Percentiles rank a stretch among this genome's conserved stretches.
phyloP scores from a whole-genome alignment of 2,797 vertebrate genomes.

The Characodon lateralis region DNA sequence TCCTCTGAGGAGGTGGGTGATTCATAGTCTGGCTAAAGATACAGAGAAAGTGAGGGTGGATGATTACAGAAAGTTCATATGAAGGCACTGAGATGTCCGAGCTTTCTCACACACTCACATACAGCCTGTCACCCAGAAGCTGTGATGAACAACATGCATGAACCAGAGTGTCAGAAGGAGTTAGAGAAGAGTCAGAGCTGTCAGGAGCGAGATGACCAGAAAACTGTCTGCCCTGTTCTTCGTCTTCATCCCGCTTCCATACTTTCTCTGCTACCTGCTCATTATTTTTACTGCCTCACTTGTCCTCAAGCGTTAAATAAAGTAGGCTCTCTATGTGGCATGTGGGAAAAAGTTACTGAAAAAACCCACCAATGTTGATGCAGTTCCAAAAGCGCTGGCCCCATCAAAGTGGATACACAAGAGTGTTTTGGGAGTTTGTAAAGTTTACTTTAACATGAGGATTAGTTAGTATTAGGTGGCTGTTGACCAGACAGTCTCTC shows the following conservation, averaged over 20 bases:
- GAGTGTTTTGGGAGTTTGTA: conserved; percentile 53
- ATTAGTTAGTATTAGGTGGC: conserved; percentile 51
- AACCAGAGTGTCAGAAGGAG: conserved; percentile 58
- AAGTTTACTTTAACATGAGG: conserved; percentile 63
- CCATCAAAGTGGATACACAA: conserved; percentile 47
- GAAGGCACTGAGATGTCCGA: conserved; percentile 35
- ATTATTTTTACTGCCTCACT: conserved; percentile 38
- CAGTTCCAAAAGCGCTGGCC: background rate
- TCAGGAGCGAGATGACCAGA: conserved; percentile 36
- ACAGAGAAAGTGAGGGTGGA: conserved; percentile 49
- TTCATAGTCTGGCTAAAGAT: conserved; percentile 56
- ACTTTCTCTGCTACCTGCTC: conserved; percentile 35
- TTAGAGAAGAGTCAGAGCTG: conserved; percentile 56
- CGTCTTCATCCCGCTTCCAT: background rate
- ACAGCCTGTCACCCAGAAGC: conserved; percentile 56
- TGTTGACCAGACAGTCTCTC: conserved; percentile 69
- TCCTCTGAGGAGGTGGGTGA: conserved; percentile 44
- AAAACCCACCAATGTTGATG: conserved; percentile 8
- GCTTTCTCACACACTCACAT: conserved; percentile 33
- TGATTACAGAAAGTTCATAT: conserved; percentile 37
- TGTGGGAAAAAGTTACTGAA: conserved; percentile 13
- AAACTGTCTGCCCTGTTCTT: conserved; percentile 19
- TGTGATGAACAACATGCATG: conserved; percentile 57
- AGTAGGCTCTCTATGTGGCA: conserved; percentile 13
- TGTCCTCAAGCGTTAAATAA: conserved; percentile 26